Evolutionary conservation across 2,113 vertebrate genomes (phyloP).

Genomic region (Rhinoderma darwinii): DNA sequence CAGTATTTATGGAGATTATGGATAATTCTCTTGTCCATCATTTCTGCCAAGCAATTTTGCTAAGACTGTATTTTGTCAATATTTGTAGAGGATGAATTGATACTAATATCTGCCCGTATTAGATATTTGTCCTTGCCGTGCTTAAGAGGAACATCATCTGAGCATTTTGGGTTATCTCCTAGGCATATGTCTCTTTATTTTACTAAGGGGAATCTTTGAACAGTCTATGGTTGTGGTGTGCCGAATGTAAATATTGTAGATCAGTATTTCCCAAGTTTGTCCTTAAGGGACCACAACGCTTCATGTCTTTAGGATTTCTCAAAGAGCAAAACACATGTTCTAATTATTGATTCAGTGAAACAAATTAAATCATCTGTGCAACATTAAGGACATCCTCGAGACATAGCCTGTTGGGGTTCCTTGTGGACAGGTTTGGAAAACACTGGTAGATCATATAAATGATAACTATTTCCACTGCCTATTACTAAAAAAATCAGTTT

Average conservation of each 20-base stretch:
- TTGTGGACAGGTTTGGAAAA: too few relatives aligned
- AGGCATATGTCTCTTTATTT: not conserved
- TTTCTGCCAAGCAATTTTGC: slow-evolving; percentile 29
- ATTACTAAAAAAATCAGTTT: too few relatives aligned
- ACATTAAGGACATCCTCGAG: not conserved
- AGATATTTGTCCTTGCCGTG: not conserved
- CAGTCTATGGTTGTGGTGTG: not conserved
- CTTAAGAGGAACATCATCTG: not conserved
- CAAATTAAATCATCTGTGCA: not conserved
- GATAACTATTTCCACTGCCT: too few relatives aligned
- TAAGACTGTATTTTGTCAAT: slow-evolving; percentile 29
- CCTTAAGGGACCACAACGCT: not conserved
- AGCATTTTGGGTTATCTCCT: not conserved
- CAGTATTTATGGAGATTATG: slow-evolving; percentile 31
- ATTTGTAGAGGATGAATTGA: not conserved
- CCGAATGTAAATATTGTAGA: not conserved
- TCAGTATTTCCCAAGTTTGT: not conserved
- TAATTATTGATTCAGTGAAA: too few relatives aligned
- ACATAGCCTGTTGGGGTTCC: not conserved
- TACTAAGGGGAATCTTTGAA: not conserved
- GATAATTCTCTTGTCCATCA: slow-evolving; percentile 19
- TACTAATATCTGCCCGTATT: not conserved
- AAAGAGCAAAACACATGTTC: too few relatives aligned
- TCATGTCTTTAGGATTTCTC: not conserved
- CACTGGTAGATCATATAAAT: too few relatives aligned